Conservation (phyloP, 2,113 vertebrate genomes). For the Clupea harengus region DNA sequence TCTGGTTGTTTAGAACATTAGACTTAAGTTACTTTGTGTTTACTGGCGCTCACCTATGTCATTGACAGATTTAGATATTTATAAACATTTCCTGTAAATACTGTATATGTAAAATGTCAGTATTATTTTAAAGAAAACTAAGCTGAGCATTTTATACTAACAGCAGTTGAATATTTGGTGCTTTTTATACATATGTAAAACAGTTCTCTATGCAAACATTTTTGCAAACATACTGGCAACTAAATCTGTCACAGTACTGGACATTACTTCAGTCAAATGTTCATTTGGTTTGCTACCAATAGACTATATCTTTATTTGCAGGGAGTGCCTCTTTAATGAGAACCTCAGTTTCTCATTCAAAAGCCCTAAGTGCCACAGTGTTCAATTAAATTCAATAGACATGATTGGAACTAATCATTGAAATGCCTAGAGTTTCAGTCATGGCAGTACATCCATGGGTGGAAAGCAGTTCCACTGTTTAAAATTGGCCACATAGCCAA, state of each 20-base stretch:
- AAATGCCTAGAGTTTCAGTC: not conserved
- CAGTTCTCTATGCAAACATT: not conserved
- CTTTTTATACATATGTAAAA: slow-evolving; percentile 39
- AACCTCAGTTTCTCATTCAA: slow-evolving; percentile 12
- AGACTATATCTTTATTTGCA: not conserved
- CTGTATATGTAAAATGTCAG: slow-evolving; percentile 75
- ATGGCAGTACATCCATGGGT: not conserved
- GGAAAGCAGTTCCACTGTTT: not conserved
- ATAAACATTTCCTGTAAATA: slow-evolving; percentile 77
- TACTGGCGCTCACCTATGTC: slow-evolving; percentile 64
- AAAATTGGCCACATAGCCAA: not conserved
- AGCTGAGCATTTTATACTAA: slow-evolving; percentile 53
- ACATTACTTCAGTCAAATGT: not conserved
- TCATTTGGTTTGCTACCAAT: not conserved
- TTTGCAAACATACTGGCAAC: not conserved
- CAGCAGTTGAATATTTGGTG: slow-evolving; percentile 59
- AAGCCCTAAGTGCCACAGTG: not conserved
- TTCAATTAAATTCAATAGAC: not conserved
- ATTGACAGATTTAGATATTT: slow-evolving; percentile 64
- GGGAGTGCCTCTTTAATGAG: not conserved
- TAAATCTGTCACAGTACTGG: not conserved
- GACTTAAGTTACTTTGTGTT: slow-evolving; percentile 59
- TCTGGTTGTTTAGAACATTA: slow-evolving; percentile 54
- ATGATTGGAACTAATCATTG: not conserved
- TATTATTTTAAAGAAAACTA: slow-evolving; percentile 65